Percentiles rank a stretch among this genome's conserved stretches.
Evolutionary conservation across 2,888 invertebrate species (phyloP).

Genomic region (Cyclophora punctaria): DNA sequence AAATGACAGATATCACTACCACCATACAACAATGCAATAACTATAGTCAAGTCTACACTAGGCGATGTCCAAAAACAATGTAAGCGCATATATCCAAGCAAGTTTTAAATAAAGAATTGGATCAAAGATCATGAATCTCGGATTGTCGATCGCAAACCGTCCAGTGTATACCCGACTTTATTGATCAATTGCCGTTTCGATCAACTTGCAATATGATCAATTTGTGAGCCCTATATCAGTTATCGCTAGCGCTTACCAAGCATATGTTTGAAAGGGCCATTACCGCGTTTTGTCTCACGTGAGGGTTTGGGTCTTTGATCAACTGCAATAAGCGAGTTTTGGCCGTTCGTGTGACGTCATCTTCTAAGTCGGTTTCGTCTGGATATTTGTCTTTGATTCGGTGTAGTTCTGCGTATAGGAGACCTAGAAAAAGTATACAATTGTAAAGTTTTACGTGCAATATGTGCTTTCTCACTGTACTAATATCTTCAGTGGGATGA

Average conservation of each 20-base stretch:
- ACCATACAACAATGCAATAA: too few species aligned
- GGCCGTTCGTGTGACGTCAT: constrained; percentile 48
- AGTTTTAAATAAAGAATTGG: too few species aligned
- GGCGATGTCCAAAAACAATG: too few species aligned
- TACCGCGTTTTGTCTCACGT: constrained; percentile 73
- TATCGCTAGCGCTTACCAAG: constrained; percentile 31
- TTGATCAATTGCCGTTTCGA: constrained; percentile 2
- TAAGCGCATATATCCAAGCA: too few species aligned
- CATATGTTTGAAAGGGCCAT: constrained; percentile 71
- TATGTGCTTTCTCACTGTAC: too few species aligned
- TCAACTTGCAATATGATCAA: constrained; percentile 8
- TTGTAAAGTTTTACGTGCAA: too few species aligned
- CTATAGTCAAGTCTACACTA: too few species aligned
- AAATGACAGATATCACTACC: too few species aligned
- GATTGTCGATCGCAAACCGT: too few species aligned
- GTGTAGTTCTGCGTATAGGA: constrained; percentile 55
- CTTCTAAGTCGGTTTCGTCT: constrained; percentile 44
- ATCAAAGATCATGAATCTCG: too few species aligned
- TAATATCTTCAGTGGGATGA: too few species aligned
- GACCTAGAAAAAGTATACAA: constrained; percentile 27
- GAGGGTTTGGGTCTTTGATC: constrained; percentile 69
- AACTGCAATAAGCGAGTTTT: constrained; percentile 70
- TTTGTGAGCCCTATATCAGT: constrained; percentile 22
- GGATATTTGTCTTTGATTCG: constrained; percentile 43
- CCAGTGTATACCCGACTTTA: too few species aligned